These are phyloP conservation scores for Phrynocephalus forsythii DNA, from an alignment of 2,797 vertebrate species.

Conservation along the genomic window DNA sequence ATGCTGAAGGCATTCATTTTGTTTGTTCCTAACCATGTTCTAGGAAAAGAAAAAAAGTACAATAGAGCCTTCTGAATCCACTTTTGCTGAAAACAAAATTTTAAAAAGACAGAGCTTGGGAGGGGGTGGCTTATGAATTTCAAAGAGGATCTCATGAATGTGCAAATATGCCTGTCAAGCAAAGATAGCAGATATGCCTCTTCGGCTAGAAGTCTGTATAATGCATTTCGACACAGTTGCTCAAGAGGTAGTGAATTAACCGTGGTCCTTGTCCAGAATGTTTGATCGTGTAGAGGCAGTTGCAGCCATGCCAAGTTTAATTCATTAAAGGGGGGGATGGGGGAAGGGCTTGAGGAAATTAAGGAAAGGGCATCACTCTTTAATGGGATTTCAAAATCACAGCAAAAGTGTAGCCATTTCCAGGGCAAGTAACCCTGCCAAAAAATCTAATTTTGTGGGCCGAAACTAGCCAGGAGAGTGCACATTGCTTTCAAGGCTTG, in stretches of 20 bases:
- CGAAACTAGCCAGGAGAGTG: constrained; percentile 38
- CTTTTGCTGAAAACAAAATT: constrained; percentile 6
- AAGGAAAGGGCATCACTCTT: constrained; percentile 38
- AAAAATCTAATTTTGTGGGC: constrained; percentile 52
- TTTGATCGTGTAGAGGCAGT: constrained; percentile 64
- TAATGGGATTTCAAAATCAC: constrained; percentile 44
- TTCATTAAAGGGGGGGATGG: constrained; percentile 48
- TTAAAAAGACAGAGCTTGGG: constrained; percentile 40
- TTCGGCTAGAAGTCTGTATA: constrained; percentile 64
- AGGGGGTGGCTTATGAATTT: constrained; percentile 68
- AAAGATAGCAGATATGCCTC: constrained; percentile 69
- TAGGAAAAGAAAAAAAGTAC: constrained; percentile 37
- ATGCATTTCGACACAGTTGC: constrained; percentile 64
- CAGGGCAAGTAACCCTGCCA: constrained; percentile 42
- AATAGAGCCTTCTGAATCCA: neutral
- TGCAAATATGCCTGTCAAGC: constrained; percentile 68
- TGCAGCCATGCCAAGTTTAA: constrained; percentile 61
- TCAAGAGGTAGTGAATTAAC: constrained; percentile 71
- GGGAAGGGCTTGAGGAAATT: constrained; percentile 52
- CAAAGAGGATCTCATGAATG: constrained; percentile 74
- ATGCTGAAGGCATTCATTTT: constrained; percentile 35
- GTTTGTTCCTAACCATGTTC: constrained; percentile 19
- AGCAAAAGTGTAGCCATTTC: constrained; percentile 30
- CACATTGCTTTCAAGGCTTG: constrained; percentile 32
- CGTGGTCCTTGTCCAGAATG: constrained; percentile 53